These are phyloP conservation scores for Callimorpha dominula DNA, from an alignment of 2,888 invertebrate genomes.

Conservation along the genomic window DNA sequence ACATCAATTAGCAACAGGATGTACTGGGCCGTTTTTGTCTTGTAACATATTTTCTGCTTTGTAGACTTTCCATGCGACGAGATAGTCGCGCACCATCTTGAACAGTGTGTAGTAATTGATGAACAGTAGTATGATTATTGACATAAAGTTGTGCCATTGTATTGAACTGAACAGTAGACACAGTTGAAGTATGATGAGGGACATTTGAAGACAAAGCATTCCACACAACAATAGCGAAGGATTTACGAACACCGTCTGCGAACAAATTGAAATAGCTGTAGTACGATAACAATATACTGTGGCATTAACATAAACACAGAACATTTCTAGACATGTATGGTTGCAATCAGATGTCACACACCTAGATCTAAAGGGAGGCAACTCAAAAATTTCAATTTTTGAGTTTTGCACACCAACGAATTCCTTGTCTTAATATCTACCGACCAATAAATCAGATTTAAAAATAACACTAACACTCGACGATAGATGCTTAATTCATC, in stretches of 20 bases:
- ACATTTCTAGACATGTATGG: too few relatives aligned
- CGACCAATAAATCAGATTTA: too few relatives aligned
- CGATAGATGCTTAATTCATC: too few relatives aligned
- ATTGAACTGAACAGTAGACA: slow-evolving; percentile 92
- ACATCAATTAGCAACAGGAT: slow-evolving; percentile 44
- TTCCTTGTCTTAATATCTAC: too few relatives aligned
- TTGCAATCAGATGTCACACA: too few relatives aligned
- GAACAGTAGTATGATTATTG: slow-evolving; percentile 94
- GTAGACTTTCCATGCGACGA: slow-evolving; percentile 94
- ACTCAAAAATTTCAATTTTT: too few relatives aligned
- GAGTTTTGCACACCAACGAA: too few relatives aligned
- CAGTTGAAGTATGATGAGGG: slow-evolving; percentile 92
- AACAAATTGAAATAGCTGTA: neutral
- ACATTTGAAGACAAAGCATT: slow-evolving; percentile 90
- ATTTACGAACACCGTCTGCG: slow-evolving; percentile 94
- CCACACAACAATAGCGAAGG: slow-evolving; percentile 92
- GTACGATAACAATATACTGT: neutral
- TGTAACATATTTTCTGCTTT: slow-evolving; percentile 90
- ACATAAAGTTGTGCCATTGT: slow-evolving; percentile 97
- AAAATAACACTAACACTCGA: too few relatives aligned
- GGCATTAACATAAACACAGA: neutral
- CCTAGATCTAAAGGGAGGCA: too few relatives aligned
- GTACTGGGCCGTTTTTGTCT: slow-evolving; percentile 79
- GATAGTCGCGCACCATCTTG: slow-evolving; percentile 94
- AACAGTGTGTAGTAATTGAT: slow-evolving; percentile 97